Base-by-base conservation (phyloP, 35 echinoderm and acorn worm genomes). In the Chiridota heheva region DNA sequence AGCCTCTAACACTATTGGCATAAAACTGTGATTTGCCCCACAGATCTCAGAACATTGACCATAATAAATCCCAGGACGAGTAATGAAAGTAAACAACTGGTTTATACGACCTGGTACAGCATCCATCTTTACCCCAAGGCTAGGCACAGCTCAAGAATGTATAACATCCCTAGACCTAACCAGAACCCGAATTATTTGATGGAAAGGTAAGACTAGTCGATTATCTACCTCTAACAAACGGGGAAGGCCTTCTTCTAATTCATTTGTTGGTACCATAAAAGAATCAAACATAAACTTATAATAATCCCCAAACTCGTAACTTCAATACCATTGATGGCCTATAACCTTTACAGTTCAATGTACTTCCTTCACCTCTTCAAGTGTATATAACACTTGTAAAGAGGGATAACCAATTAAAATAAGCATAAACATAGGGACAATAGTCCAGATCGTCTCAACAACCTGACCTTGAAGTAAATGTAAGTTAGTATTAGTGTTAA, bases 281-380 rank as follows among this genome's bases (percentile, higher is more conserved):
- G 90, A 92, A 44, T 87, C 90, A 64, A 92, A 86, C 34, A 86
- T 77, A 51, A 92, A 42, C 8, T 73, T 42, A 33, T 68, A 32
- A 32, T 92, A 86, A 38, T 92, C 90, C 29, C 73, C 72, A 25
- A 81, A 86, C 69, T 92, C 83, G 41, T 92, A 91, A 5, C 75
- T 92, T 76, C 90, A 92, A 29, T 92, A 92, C 66, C 90, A 92
- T 87, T 92, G 90, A 40, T 92, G 90, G 18, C 90, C 90, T 56
- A 92, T 82, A 15, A 77, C 83, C 90, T 92, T 92, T 55, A 92
- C 77, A 10, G 90, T 92, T 0, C 86, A 20, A 38, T 63, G 70
- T 0, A 84, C 83, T 7, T 86, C 62, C 41, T 86, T 92, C 31
- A 86, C 77, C 59, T 92, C 90, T 15, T 92, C 90, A 43, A 92